Conservation (phyloP, 1,140 invertebrate genomes). For the Bombus cullumanus region DNA sequence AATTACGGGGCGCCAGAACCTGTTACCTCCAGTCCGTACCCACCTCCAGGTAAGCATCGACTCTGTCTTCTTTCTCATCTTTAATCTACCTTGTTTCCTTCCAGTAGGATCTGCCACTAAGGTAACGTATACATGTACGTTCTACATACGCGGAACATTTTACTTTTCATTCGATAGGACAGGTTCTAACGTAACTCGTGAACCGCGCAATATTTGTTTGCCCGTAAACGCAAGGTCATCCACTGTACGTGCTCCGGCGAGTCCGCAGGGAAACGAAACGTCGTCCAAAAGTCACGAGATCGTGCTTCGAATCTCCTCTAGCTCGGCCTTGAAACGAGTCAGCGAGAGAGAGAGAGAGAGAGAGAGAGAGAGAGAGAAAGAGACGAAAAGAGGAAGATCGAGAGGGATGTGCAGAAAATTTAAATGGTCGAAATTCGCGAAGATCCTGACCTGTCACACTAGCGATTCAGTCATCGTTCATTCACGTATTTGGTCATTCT, state of each 20-base stretch:
- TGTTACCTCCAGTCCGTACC: slow-evolving; percentile 90
- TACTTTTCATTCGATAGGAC: no score
- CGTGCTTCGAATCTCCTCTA: slow-evolving; percentile 9
- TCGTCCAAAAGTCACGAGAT: slow-evolving; percentile 4
- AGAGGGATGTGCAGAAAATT: neutral
- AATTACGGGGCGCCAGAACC: slow-evolving; percentile 89
- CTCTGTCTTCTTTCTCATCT: neutral
- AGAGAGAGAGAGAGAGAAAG: neutral
- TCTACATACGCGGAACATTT: accelerated
- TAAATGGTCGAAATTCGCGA: neutral
- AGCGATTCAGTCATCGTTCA: slow-evolving; percentile 72
- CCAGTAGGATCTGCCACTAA: neutral
- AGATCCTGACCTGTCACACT: slow-evolving; percentile 34
- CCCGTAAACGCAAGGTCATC: neutral
- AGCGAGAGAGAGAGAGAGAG: no score
- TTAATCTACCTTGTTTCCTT: neutral
- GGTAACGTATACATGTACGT: neutral
- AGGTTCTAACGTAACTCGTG: neutral
- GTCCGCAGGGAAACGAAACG: slow-evolving; percentile 9
- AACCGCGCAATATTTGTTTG: neutral
- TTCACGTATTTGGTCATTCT: slow-evolving; percentile 71
- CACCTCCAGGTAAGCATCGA: slow-evolving; percentile 88
- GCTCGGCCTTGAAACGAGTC: neutral
- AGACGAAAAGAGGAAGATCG: neutral
- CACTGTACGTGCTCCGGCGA: slow-evolving; percentile 1